Conservation (phyloP, 2,797 vertebrate genomes). For the Rhabdomys pumilio region DNA sequence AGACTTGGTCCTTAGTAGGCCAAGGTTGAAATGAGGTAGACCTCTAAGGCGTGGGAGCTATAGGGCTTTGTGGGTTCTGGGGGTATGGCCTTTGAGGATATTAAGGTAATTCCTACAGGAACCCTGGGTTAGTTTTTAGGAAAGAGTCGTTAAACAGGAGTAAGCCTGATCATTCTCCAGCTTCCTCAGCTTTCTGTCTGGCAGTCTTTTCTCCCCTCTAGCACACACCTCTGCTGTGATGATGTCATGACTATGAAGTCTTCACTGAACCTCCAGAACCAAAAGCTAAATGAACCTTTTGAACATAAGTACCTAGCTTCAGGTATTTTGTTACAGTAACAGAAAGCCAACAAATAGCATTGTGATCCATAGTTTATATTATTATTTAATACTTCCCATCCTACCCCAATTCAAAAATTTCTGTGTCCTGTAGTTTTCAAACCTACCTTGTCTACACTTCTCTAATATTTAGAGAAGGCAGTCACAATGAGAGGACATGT, state of each 20-base stretch:
- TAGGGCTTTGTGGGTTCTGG: not conserved
- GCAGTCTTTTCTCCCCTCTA: not conserved
- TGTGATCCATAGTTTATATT: not conserved
- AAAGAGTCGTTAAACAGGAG: not conserved
- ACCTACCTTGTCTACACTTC: not conserved
- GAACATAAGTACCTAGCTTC: not conserved
- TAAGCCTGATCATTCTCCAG: not conserved
- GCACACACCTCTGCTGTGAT: not conserved
- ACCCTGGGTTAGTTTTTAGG: not conserved
- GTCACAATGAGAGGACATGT: not conserved
- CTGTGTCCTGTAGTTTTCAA: not conserved
- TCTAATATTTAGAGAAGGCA: not conserved
- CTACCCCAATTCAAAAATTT: not conserved
- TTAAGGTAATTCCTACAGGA: not conserved
- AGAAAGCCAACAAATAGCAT: not conserved
- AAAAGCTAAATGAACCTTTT: not conserved
- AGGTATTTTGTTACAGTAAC: not conserved
- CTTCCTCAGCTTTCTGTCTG: not conserved
- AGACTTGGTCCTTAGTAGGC: not conserved
- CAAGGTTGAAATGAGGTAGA: not conserved
- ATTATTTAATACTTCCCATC: not conserved
- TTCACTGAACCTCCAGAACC: not conserved
- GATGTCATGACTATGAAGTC: not conserved
- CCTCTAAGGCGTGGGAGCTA: not conserved
- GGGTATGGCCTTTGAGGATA: not conserved